Base-by-base conservation (phyloP, 2,888 invertebrate species). In the Synanthedon tipuliformis region DNA sequence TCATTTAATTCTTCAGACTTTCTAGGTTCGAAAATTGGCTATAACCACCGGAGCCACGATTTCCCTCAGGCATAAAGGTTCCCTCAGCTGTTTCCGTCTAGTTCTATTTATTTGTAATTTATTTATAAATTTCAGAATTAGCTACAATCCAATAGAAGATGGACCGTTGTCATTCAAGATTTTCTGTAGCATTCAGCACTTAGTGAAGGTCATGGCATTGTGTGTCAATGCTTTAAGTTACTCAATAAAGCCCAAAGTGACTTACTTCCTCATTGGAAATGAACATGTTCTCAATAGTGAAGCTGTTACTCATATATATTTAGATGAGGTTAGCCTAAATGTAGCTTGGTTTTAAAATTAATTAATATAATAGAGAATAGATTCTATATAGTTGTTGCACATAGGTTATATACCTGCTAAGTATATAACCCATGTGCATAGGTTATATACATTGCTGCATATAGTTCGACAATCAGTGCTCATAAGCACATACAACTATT, bases 91-190 rank as follows among this genome's bases (percentile, higher is more conserved):
- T 23, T 23, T 23, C 23, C 23, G 23, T 23, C 23, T 23, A 4
- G 1, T 23, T 4, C 3, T 23, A 18, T 3, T 18, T 23, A 23
- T 4, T 23, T 4, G 4, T 23, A 1, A 23, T 23, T 10, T 34
- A 0, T 10, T 34, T 10, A 34, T 34, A 45, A 3, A 49, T 72
- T 71, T 27, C 57, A 91, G 91, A 59, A 71, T 91, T 48, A 78
- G 77, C 54, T 90, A 89, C 63, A 84, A 87, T 23, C 89, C 91
- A 1, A 81, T 82, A 50, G 71, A 81, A 60, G 80, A 88, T 49
- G 91, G 91, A 0, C 88, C 89, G 34, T 63, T 86, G 15, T 81
- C 83, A 8, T 92, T 90, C 64, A 86, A 84, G 60, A 73, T 91
- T 63, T 88, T 87, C 63, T 91, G 90, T 65, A 69, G 68, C 15